These are phyloP conservation scores for Vimba vimba DNA, from an alignment of 2,113 vertebrate genomes.

Conservation along the genomic window DNA sequence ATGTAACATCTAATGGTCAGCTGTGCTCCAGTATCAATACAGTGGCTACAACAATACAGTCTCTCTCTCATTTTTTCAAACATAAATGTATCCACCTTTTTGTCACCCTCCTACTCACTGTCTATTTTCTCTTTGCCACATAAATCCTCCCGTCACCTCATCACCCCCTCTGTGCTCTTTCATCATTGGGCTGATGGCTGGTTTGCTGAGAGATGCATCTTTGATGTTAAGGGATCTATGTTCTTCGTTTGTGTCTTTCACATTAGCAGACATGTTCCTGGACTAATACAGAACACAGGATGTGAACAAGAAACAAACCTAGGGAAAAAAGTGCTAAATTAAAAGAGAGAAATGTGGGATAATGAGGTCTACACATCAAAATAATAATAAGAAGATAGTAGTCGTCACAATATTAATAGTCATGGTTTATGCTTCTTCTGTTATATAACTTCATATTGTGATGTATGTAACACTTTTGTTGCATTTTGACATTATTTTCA, in stretches of 20 bases:
- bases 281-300: background rate
- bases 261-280: slow-evolving; percentile 1
- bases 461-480: background rate
- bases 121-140: slow-evolving; percentile 28
- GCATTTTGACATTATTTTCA: background rate
- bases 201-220: slow-evolving; percentile 3
- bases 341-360: background rate
- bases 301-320: background rate
- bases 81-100: slow-evolving; percentile 40
- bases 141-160: background rate
- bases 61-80: slow-evolving; percentile 41
- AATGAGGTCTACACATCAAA: background rate
- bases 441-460: background rate
- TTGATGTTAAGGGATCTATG: slow-evolving; percentile 27
- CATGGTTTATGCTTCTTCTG: background rate
- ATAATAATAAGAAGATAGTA: background rate
- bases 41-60: slow-evolving; percentile 2
- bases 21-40: slow-evolving; percentile 29
- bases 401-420: background rate
- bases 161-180: slow-evolving; percentile 16
- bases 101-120: slow-evolving; percentile 34
- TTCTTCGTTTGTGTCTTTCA: slow-evolving; percentile 38
- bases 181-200: slow-evolving; percentile 7
- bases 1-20: slow-evolving; percentile 41
- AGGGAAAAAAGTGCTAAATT: background rate